Conservation (phyloP, 2,113 vertebrate species). For the Mesoclemmys tuberculata region DNA sequence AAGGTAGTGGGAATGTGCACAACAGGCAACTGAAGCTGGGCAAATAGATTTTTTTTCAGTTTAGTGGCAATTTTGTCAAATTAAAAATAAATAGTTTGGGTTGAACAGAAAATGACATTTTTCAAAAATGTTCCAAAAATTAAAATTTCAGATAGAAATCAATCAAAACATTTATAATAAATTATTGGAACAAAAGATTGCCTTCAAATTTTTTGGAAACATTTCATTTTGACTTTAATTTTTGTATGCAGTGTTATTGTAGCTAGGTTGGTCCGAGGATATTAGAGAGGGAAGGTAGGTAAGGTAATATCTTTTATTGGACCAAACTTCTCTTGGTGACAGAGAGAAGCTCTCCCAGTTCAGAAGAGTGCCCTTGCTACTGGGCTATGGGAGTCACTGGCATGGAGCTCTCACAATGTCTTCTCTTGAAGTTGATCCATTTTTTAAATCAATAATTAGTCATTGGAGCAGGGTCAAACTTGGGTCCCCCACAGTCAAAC, state of each 20-base stretch:
- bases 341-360: not conserved
- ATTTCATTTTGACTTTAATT: too few relatives aligned
- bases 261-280: too few relatives aligned
- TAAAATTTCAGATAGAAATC: not conserved
- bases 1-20: not conserved
- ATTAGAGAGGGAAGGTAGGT: too few relatives aligned
- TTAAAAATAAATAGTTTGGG: not conserved
- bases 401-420: too few relatives aligned
- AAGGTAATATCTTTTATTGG: too few relatives aligned
- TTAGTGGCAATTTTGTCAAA: not conserved
- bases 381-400: not conserved
- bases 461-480: not conserved
- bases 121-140: not conserved
- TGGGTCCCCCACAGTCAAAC: not conserved
- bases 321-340: too few relatives aligned
- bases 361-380: not conserved
- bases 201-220: not conserved
- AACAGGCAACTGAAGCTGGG: not conserved
- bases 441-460: too few relatives aligned
- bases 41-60: too few relatives aligned
- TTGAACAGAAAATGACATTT: not conserved
- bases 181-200: not conserved
- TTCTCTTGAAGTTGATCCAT: too few relatives aligned
- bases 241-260: too few relatives aligned
- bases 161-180: not conserved